Evolutionary conservation across 92 coral and sea anemone species (phyloP), one percentile per base, ranked within the genome.

Genomic region (Zoanthus sociatus): DNA sequence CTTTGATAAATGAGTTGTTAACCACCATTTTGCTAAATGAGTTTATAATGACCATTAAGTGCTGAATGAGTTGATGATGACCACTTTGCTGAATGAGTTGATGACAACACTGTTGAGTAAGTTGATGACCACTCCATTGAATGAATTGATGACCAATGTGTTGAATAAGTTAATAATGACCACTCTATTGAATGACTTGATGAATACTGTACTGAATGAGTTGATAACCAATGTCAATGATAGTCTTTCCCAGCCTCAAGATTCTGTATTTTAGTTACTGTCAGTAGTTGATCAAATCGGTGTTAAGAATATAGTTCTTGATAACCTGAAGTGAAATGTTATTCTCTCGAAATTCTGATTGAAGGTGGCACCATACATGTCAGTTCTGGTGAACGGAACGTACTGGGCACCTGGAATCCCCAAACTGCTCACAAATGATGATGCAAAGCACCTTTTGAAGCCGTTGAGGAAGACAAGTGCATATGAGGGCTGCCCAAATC

Each of bases 281-380:
- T 9, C 53, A 48, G 53, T 48, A 50, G 10, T 50, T 11, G 9
- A 50, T 50, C 5, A 48, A 1, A 7, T 50, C 55, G 10, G 4
- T 50, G 55, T 50, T 50, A 11, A 2, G 42, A 37, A 37, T 37
- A 37, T 37, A 37, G 42, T 37, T 37, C 42, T 37, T 37, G 42
- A 37, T 37, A 37, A 58, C n/a, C 20, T 14, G 64, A 58, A 18
- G 20, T 20, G 9, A 58, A 18, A 67, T 20, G 9, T 11, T 69
- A 26, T 67, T 12, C 9, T 10, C 31, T 31, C 4, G 2, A 30
- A 69, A 2, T 32, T 2, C 74, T 69, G 45, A 69, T 30, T 37
- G n/a, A 76, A 97, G 99, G 90, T 97, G 73, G 99, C 99, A 7
- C 99, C 99, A 20, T 93, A 97, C 78, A 97, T 97, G 99, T 93